Evolutionary conservation across 2,888 invertebrate species (phyloP).

Genomic region (Tenthredo notha): DNA sequence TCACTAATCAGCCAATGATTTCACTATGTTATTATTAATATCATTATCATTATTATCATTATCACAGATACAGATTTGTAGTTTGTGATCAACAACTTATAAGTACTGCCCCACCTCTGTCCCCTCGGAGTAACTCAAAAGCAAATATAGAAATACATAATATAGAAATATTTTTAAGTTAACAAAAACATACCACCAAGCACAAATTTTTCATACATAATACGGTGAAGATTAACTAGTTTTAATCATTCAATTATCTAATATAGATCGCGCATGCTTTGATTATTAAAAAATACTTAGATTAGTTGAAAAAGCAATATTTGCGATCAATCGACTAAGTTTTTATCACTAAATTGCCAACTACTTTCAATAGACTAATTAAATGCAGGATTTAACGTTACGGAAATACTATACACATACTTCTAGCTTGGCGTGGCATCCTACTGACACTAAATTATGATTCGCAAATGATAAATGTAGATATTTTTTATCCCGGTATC

Average conservation of each 20-base stretch:
- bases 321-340: not conserved
- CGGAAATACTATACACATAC: not conserved
- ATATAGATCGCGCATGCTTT: conserved; percentile 11
- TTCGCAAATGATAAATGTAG: not conserved
- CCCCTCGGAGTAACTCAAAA: conserved; percentile 53
- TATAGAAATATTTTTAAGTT: conserved; percentile 32
- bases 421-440: conserved; percentile 75
- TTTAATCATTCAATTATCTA: not conserved
- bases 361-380: not conserved
- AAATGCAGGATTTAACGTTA: not conserved
- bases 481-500: not conserved
- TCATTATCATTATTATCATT: not conserved
- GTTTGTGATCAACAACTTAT: conserved; percentile 1
- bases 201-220: conserved; percentile 12
- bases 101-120: conserved; percentile 53
- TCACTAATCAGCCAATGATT: conserved; percentile 20
- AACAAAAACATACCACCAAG: conserved; percentile 40
- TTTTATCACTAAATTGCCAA: not conserved
- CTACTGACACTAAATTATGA: conserved; percentile 54
- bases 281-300: not conserved
- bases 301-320: not conserved
- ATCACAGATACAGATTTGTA: conserved; percentile 24
- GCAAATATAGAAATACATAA: conserved; percentile 9
- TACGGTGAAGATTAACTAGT: no score
- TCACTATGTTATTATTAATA: conserved; percentile 6